These are phyloP conservation scores for Notamacropus eugenii DNA, from an alignment of 2,797 vertebrate genomes.

Conservation along the genomic window DNA sequence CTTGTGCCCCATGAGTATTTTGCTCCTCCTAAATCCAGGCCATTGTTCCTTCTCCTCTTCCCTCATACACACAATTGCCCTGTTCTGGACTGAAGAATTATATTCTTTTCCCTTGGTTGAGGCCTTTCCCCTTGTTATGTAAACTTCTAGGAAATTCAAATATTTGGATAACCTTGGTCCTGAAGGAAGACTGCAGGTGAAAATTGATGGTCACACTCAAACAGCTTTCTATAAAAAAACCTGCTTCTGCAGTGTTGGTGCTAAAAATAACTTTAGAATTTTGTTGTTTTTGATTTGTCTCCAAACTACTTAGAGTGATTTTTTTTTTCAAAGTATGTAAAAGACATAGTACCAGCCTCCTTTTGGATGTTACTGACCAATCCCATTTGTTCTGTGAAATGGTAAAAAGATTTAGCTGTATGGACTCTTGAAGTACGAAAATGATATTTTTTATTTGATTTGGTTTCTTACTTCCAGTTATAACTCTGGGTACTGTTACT, in stretches of 20 bases:
- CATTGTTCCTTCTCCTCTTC: neutral
- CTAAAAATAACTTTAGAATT: slow-evolving; percentile 53
- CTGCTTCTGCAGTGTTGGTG: slow-evolving; percentile 36
- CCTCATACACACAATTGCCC: neutral
- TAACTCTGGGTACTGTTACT: neutral
- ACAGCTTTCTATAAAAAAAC: slow-evolving; percentile 59
- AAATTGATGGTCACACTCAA: slow-evolving; percentile 62
- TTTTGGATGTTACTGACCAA: neutral
- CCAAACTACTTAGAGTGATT: neutral
- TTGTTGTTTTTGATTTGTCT: slow-evolving; percentile 10
- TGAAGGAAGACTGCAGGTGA: slow-evolving; percentile 65
- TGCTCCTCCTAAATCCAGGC: neutral
- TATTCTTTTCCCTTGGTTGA: neutral
- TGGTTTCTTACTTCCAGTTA: neutral
- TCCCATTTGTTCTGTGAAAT: neutral
- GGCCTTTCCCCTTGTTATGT: slow-evolving; percentile 38
- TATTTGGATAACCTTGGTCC: slow-evolving; percentile 74
- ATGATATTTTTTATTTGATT: neutral
- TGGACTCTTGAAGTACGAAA: neutral
- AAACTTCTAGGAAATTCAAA: slow-evolving; percentile 73
- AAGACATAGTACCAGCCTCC: neutral
- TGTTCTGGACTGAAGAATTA: too few species aligned
- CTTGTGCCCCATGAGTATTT: neutral
- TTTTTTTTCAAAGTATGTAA: neutral
- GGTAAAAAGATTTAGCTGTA: neutral